phyloP scores from a whole-genome alignment of 2,113 vertebrate genomes.

The Petromus typicus region DNA sequence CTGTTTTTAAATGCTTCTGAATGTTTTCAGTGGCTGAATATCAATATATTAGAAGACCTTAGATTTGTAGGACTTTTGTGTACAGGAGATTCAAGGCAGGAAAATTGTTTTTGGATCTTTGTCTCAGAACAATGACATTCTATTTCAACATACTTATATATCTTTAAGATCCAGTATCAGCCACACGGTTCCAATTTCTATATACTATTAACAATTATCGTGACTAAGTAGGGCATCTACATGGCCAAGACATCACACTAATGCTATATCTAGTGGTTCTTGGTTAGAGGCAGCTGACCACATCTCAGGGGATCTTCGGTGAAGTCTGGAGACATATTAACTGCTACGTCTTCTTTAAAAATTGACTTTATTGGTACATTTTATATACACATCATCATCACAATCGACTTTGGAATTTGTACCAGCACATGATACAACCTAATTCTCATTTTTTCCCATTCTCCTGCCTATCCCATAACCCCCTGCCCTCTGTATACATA shows the following conservation, averaged over 20 bases:
- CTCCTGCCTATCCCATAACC: too few relatives aligned
- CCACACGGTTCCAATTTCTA: not conserved
- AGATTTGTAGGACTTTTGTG: not conserved
- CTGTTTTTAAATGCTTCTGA: slow-evolving; percentile 6
- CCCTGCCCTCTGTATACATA: too few relatives aligned
- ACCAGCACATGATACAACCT: too few relatives aligned
- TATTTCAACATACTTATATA: slow-evolving; percentile 11
- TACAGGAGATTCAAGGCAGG: not conserved
- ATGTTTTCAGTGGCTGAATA: not conserved
- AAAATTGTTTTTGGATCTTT: slow-evolving; percentile 7
- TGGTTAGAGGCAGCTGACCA: not conserved
- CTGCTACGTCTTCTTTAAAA: not conserved
- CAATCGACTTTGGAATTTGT: too few relatives aligned
- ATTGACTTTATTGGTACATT: too few relatives aligned
- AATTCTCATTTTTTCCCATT: too few relatives aligned
- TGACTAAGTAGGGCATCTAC: not conserved
- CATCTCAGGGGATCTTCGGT: not conserved
- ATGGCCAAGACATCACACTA: not conserved
- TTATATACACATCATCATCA: too few relatives aligned
- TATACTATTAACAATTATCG: not conserved
- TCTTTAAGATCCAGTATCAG: not conserved
- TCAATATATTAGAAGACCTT: slow-evolving; percentile 10
- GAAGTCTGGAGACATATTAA: slow-evolving; percentile 4
- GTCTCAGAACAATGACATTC: not conserved
- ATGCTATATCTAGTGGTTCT: not conserved